A percentile compares a stretch with the other conserved stretches of the same genome.
These are phyloP conservation scores for Saguinus midas DNA, from an alignment of 2,113 vertebrate genomes.

Conservation along the genomic window DNA sequence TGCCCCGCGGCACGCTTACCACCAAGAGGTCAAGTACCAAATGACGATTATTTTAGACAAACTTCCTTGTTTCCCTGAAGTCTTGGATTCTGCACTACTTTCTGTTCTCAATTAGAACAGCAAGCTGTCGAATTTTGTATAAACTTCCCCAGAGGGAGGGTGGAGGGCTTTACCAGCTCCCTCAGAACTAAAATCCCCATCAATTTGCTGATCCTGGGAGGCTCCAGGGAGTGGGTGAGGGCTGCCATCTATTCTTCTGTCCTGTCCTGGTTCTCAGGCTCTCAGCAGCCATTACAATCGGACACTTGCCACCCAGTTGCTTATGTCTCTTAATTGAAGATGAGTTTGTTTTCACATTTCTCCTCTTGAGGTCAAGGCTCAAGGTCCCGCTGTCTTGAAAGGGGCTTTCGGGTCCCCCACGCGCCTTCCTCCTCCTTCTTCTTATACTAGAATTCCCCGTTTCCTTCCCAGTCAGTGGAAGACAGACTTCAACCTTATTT, in stretches of 20 bases:
- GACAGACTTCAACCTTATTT: neutral
- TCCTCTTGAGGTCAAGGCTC: fast-evolving
- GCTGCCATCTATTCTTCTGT: fast-evolving
- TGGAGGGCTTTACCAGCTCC: neutral
- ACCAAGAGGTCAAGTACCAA: fast-evolving
- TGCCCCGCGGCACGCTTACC: fast-evolving
- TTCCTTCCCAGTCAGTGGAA: neutral
- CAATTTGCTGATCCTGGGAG: neutral
- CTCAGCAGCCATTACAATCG: no score
- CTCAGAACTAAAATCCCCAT: neutral
- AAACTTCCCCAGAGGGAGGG: neutral
- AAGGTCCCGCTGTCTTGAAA: fast-evolving
- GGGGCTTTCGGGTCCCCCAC: fast-evolving
- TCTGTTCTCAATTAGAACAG: neutral
- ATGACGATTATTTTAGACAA: neutral
- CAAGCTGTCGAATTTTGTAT: neutral
- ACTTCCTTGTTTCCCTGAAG: neutral
- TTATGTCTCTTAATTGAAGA: fast-evolving
- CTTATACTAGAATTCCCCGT: fast-evolving
- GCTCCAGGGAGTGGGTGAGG: fast-evolving
- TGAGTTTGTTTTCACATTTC: neutral
- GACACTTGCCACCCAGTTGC: fast-evolving
- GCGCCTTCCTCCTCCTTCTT: fast-evolving
- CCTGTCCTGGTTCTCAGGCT: fast-evolving
- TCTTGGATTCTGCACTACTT: neutral